phyloP scores from a whole-genome alignment of 2,113 vertebrate genomes.

The Psittacula cyanocephala region DNA sequence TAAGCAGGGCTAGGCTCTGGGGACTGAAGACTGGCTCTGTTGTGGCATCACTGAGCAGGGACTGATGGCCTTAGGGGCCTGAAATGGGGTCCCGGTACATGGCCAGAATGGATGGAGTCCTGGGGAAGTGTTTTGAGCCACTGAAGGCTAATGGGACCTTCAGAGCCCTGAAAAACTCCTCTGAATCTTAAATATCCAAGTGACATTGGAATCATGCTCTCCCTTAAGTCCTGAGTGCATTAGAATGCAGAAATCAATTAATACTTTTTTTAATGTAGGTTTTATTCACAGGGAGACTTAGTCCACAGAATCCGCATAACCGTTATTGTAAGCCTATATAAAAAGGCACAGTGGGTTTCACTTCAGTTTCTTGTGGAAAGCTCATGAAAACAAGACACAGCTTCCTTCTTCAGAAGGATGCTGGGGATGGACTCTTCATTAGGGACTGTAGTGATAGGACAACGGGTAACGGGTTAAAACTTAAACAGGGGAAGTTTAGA shows the following conservation, averaged over 20 bases:
- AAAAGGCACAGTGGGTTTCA: not conserved
- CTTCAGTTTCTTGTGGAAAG: not conserved
- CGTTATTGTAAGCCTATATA: not conserved
- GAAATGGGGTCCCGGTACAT: not conserved
- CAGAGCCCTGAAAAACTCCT: not conserved
- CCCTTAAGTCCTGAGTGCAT: not conserved
- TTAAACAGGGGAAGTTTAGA: too few relatives aligned
- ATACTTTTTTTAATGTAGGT: not conserved
- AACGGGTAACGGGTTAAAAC: too few relatives aligned
- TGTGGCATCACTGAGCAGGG: too few relatives aligned
- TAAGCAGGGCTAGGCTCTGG: not conserved
- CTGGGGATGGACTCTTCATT: too few relatives aligned
- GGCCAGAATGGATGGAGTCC: accelerated
- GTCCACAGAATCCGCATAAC: not conserved
- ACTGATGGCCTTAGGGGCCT: not conserved
- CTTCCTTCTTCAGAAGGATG: not conserved
- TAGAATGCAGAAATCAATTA: not conserved
- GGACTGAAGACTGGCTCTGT: not conserved
- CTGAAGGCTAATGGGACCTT: not conserved
- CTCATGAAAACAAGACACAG: not conserved
- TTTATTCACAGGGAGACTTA: constrained; percentile 22
- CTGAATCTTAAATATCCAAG: not conserved
- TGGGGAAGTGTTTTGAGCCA: not conserved
- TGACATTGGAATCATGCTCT: not conserved
- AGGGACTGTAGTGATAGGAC: too few relatives aligned